These are phyloP conservation scores for Odontomyia ornata DNA, from an alignment of 2,888 invertebrate genomes.

Conservation along the genomic window DNA sequence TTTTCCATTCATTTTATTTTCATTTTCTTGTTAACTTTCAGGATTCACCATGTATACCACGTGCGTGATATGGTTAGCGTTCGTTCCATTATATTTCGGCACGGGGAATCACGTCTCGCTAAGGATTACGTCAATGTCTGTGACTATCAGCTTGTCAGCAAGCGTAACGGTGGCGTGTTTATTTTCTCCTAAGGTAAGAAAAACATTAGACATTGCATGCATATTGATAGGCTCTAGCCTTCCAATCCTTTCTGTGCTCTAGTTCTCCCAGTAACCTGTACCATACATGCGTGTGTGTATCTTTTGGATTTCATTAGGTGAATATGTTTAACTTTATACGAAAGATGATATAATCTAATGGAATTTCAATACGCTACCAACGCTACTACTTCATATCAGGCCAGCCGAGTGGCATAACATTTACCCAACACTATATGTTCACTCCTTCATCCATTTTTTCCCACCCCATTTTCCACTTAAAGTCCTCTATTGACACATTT, in stretches of 20 bases:
- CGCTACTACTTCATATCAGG: not conserved
- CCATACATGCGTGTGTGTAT: not conserved
- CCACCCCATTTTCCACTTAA: not conserved
- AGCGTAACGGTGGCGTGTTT: constrained; percentile 93
- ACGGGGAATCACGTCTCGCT: constrained; percentile 92
- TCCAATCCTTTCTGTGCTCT: not conserved
- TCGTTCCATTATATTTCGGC: constrained; percentile 96
- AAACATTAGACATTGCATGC: not conserved
- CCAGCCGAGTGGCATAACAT: not conserved
- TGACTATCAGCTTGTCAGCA: constrained; percentile 93
- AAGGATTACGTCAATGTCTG: constrained; percentile 93
- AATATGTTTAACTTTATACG: not conserved
- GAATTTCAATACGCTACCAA: constrained; percentile 17
- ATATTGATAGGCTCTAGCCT: not conserved
- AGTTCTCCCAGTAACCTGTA: no score
- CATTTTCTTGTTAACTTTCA: constrained; percentile 57
- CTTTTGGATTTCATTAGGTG: not conserved
- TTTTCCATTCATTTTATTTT: no score
- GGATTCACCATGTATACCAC: constrained; percentile 99
- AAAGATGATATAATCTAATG: constrained; percentile 21
- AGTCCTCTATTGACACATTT: constrained; percentile 8
- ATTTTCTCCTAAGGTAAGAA: constrained; percentile 88
- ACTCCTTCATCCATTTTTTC: constrained; percentile 16
- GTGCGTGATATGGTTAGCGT: constrained; percentile 97
- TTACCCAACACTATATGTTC: constrained; percentile 4